Percentiles rank a stretch among this genome's conserved stretches.
Evolutionary conservation across 2,888 invertebrate species (phyloP).

Genomic region (Mantis religiosa): DNA sequence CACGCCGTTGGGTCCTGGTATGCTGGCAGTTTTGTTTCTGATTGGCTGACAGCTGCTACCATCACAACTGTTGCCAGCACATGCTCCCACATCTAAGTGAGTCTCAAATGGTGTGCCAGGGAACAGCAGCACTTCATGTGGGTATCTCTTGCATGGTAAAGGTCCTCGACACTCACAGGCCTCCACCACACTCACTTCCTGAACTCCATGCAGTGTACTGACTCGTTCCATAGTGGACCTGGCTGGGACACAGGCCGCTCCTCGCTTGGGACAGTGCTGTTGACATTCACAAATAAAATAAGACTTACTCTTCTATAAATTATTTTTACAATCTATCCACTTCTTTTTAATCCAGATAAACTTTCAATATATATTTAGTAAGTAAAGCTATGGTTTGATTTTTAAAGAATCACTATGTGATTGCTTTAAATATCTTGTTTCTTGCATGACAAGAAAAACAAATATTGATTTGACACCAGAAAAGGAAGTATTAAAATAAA

Average conservation of each 20-base stretch:
- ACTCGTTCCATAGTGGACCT: conserved; percentile 42
- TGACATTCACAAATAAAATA: not conserved
- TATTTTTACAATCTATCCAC: too few species aligned
- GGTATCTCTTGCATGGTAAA: conserved; percentile 39
- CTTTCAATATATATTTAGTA: not conserved
- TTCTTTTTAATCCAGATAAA: not conserved
- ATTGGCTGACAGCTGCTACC: conserved; percentile 39
- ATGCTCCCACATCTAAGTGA: conserved; percentile 43
- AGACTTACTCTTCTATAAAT: not conserved
- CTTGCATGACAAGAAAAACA: too few species aligned
- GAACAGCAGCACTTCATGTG: conserved; percentile 41
- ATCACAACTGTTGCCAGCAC: conserved; percentile 38
- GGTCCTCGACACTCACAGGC: conserved; percentile 42
- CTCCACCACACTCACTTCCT: conserved; percentile 42
- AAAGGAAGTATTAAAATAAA: too few species aligned
- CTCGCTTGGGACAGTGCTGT: conserved; percentile 39
- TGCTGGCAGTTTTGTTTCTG: conserved; percentile 42
- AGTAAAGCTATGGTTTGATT: too few species aligned
- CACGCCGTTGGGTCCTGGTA: conserved; percentile 45
- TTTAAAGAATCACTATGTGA: too few species aligned
- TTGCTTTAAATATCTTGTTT: too few species aligned
- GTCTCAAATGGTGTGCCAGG: conserved; percentile 45
- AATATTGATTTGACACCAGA: too few species aligned
- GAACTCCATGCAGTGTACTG: conserved; percentile 43
- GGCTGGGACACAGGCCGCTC: conserved; percentile 41